A percentile compares a stretch with the other conserved stretches of the same genome.
These are phyloP conservation scores for Lycaena phlaeas DNA, from an alignment of 2,888 invertebrate genomes.

Conservation along the genomic window DNA sequence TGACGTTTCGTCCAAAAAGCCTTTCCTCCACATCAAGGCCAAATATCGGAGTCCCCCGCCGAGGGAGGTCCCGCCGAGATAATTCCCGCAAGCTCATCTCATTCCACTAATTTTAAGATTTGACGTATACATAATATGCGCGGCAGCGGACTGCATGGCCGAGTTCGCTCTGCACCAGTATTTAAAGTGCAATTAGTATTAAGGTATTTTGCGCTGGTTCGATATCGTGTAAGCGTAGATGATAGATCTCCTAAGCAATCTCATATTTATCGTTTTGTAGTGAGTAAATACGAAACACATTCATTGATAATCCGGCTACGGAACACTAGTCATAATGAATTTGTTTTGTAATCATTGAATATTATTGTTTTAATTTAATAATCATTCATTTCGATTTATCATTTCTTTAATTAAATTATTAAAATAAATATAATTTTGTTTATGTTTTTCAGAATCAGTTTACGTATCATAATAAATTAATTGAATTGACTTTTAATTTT, in stretches of 20 bases:
- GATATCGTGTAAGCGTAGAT: slow-evolving; percentile 32
- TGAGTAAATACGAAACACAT: slow-evolving; percentile 31
- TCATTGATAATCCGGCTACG: slow-evolving; percentile 31
- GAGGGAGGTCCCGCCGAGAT: slow-evolving; percentile 74
- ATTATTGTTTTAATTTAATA: slow-evolving; percentile 20
- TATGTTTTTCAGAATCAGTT: slow-evolving; percentile 19
- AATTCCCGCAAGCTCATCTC: slow-evolving; percentile 28
- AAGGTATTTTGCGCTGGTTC: slow-evolving; percentile 10
- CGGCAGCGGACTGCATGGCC: slow-evolving; percentile 10
- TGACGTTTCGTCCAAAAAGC: slow-evolving; percentile 55
- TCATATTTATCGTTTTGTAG: slow-evolving; percentile 35
- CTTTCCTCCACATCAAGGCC: slow-evolving; percentile 80
- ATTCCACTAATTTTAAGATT: slow-evolving; percentile 44
- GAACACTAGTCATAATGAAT: slow-evolving; percentile 50
- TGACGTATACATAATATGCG: slow-evolving; percentile 16
- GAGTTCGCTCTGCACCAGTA: not conserved
- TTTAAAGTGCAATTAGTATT: slow-evolving; percentile 7
- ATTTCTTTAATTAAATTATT: slow-evolving; percentile 3
- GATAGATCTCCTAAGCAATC: slow-evolving; percentile 59
- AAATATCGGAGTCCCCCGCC: slow-evolving; percentile 81
- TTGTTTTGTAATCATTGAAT: slow-evolving; percentile 22
- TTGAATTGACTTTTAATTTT: not conserved
- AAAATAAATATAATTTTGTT: slow-evolving; percentile 21
- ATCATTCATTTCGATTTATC: slow-evolving; percentile 10
- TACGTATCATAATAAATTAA: slow-evolving; percentile 24